Conservation (phyloP, 2,888 invertebrate genomes). For the Macrophya alboannulata region DNA sequence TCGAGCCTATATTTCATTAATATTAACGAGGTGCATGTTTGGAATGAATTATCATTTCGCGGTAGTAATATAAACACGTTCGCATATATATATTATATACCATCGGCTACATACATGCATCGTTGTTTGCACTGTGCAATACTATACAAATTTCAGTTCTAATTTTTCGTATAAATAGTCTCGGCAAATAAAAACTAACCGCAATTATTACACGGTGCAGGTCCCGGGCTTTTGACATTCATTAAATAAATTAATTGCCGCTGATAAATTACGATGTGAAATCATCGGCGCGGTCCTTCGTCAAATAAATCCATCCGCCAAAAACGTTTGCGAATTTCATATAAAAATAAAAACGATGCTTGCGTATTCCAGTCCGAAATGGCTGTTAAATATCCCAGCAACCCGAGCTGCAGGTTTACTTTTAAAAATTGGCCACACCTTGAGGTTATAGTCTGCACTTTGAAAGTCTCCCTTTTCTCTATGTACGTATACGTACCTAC, state of each 20-base stretch:
- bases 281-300: background rate
- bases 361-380: background rate
- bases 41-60: constrained; percentile 4
- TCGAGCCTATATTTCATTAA: constrained; percentile 29
- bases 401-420: background rate
- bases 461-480: background rate
- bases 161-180: background rate
- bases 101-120: background rate
- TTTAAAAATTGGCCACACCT: constrained; percentile 48
- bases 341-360: background rate
- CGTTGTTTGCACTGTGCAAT: background rate
- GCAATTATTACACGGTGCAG: background rate
- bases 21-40: constrained; percentile 38
- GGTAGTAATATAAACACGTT: background rate
- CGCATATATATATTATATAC: background rate
- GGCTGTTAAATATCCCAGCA: background rate
- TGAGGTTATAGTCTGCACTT: constrained; percentile 16
- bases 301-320: background rate
- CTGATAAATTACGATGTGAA: background rate
- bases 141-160: background rate
- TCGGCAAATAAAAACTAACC: background rate
- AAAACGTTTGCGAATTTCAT: background rate
- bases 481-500: background rate
- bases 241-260: background rate
- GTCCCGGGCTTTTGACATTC: background rate